Base-by-base conservation (phyloP, 92 coral and sea anemone genomes). In the Virgularia gustaviana region DNA sequence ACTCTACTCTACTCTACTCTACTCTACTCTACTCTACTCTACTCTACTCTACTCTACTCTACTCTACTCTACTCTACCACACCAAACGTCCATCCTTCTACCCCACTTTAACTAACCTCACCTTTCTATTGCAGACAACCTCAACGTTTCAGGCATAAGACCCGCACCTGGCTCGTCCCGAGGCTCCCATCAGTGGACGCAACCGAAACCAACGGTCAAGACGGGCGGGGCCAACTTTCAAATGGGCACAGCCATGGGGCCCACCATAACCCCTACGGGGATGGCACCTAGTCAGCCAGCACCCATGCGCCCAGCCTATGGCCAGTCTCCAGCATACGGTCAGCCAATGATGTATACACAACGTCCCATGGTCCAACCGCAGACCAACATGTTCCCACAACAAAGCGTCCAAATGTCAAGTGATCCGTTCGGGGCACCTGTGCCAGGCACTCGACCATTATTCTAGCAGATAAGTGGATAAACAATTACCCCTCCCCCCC, bases 201-300 rank as follows among this genome's bases (percentile, higher is more conserved):
- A 96, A 18, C 70, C 96, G 38, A 80, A 86, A 34, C 99, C 99
- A 7, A 86, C 83, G 67, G 85, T 84, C 9, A 94, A 94, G 63
- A 94, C 99, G 7, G 99, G 99, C 2, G 99, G 99, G 22, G 84
- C 90, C 34, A 84, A 94, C 83, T 94, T 96, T 90, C 99, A 94
- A 54, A 76, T 82, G 39, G 59, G 86, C 29, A 65, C 96, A 34
- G 66, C 81, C 62, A 71, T 88, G 2, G 84, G 89, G 2, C 57
- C 86, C n/a, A 76, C 87, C 9, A 51, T 80, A 32, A 43, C 85
- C 19, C 65, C 83, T 1, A 57, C 28, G 55, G 90, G 77, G 87
- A 78, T 3, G 73, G 77, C 29, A 43, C 56, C 27, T 33, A 53
- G 8, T 29, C 72, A 6, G 71, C 57, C 28, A n/a, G 79, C 80